Conservation (phyloP, 2,113 vertebrate genomes). For the Halichoerus grypus region DNA sequence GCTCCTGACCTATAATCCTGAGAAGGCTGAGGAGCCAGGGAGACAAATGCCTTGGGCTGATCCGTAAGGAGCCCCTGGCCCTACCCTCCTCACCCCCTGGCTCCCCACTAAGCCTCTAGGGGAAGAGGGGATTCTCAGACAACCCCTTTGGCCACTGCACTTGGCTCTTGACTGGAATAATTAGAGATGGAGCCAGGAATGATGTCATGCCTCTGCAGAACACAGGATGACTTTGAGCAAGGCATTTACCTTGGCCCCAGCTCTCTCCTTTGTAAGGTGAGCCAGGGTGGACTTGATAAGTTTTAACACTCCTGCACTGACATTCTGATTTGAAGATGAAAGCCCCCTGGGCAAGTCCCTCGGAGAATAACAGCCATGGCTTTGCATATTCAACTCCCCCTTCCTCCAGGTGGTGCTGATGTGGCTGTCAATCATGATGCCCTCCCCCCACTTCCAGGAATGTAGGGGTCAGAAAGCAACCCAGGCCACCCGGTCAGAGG, state of each 20-base stretch:
- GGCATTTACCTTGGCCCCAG: slow-evolving; percentile 59
- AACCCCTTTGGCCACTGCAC: slow-evolving; percentile 35
- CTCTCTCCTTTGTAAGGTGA: not conserved
- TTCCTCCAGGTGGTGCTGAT: not conserved
- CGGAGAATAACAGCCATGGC: not conserved
- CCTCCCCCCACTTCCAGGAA: not conserved
- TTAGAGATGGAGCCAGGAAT: slow-evolving; percentile 60
- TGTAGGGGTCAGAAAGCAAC: not conserved
- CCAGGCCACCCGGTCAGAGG: not conserved
- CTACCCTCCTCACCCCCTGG: not conserved
- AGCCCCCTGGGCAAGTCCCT: not conserved
- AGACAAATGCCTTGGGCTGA: not conserved
- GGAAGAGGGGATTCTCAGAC: slow-evolving; percentile 57
- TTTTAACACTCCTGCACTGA: not conserved
- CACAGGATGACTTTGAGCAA: slow-evolving; percentile 59
- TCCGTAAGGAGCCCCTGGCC: not conserved
- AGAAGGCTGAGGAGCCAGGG: not conserved
- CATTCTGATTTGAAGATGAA: not conserved
- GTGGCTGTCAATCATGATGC: not conserved
- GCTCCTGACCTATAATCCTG: not conserved
- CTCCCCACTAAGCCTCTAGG: not conserved
- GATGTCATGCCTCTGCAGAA: slow-evolving; percentile 75
- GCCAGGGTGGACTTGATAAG: not conserved
- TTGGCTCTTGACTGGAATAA: slow-evolving; percentile 69
- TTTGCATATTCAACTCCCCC: not conserved